These are phyloP conservation scores for Spodoptera frugiperda DNA, from an alignment of 1,140 invertebrate genomes.

Conservation along the genomic window DNA sequence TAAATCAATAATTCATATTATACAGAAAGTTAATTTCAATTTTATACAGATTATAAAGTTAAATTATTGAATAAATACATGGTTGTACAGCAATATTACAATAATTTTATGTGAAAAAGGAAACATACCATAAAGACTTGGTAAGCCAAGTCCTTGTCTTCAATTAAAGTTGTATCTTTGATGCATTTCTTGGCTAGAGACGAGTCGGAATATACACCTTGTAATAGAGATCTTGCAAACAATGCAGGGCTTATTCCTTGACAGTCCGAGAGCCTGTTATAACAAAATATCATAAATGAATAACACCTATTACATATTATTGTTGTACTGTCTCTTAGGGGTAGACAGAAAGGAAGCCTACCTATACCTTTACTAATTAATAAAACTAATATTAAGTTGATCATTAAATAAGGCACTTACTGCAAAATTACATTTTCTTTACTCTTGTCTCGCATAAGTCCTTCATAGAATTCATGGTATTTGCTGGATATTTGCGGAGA, in stretches of 20 bases:
- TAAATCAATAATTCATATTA: no score
- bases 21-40: no score
- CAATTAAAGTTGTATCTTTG: constrained; percentile 90
- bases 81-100: no score
- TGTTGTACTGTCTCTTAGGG: no score
- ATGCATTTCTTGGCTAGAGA: constrained; percentile 86
- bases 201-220: constrained; percentile 74
- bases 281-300: neutral
- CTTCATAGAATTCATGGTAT: constrained; percentile 80
- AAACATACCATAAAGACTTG: constrained; percentile 91
- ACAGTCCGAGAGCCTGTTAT: constrained; percentile 73
- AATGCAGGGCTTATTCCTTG: constrained; percentile 80
- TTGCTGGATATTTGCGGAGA: constrained; percentile 79
- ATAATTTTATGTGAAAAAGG: no score
- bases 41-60: no score
- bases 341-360: no score
- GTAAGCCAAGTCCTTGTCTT: constrained; percentile 90
- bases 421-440: constrained; percentile 73
- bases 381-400: no score
- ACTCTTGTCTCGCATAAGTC: constrained; percentile 71
- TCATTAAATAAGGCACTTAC: constrained; percentile 58
- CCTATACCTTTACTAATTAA: no score
- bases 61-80: no score
- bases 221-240: constrained; percentile 79
- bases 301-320: no score